Evolutionary conservation across 2,888 invertebrate species (phyloP), one percentile per base, ranked within the genome.

Genomic region (Phyllotreta cruciferae): DNA sequence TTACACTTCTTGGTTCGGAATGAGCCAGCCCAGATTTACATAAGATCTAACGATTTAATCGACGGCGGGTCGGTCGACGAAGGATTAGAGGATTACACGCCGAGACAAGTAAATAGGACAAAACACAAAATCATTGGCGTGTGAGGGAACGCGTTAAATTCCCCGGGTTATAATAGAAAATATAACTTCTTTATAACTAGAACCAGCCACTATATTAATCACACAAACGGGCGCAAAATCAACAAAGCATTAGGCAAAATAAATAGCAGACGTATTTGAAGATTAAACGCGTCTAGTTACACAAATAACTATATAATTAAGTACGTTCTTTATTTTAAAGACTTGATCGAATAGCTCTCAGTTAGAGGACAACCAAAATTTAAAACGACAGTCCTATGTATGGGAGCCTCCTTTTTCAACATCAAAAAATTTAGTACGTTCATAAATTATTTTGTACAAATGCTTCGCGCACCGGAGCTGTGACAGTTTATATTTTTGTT

Each of bases 21-120:
- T 56, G 39, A 61, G 56, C 64, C 56, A 63, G 64, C 67, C 60
- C 62, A 63, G 67, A 67, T 67, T 67, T 67, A 63, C 64, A 67
- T 67, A 60, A 56, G 38, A 56, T 44, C 50, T 35, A 62, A 57
- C 55, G 62, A 50, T 63, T 63, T 63, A 67, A 63, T 64, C 49
- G 64, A 41, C 13, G 56, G 54, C 60, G 60, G 64, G 53, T 56
- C 49, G 52, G 52, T 44, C 54, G 60, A 61, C 24, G 24, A 24
- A 24, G 24, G 24, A 24, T 24, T 24, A 24, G 24, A 24, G 24
- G 24, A 24, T 24, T 24, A 24, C 24, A 24, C 24, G 4, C 24
- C 24, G 24, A 24, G 24, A 24, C 24, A 24, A 24, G 24, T 24
- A 24, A 24, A 24, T 24, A 24, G 24, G 24, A 24, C 24, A 24